A percentile compares a stretch with the other conserved stretches of the same genome.
Conservation (phyloP, 2,797 vertebrate genomes). For the Chromis chromis region DNA sequence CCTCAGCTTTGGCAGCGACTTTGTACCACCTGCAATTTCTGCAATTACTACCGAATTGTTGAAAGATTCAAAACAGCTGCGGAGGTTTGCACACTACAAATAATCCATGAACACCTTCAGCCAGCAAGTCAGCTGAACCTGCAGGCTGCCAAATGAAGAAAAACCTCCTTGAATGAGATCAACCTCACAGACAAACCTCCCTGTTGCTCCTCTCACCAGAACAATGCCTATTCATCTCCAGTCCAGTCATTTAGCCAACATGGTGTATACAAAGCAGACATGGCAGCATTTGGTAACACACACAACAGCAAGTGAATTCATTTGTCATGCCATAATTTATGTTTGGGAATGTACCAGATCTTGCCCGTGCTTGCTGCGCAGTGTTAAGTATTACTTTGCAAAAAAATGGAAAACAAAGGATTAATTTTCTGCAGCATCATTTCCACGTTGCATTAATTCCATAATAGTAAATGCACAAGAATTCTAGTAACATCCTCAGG, state of each 20-base stretch:
- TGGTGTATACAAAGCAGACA: constrained; percentile 57
- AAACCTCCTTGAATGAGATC: constrained; percentile 15
- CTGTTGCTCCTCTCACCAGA: constrained; percentile 39
- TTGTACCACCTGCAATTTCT: not conserved
- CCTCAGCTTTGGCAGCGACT: constrained; percentile 11
- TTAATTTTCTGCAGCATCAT: constrained; percentile 60
- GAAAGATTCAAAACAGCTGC: constrained; percentile 11
- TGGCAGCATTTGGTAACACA: constrained; percentile 54
- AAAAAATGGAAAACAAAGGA: constrained; percentile 64
- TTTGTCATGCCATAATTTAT: constrained; percentile 76
- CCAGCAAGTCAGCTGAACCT: constrained; percentile 27
- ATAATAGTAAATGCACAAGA: constrained; percentile 27
- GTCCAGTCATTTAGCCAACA: constrained; percentile 28
- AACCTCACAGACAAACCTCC: constrained; percentile 22
- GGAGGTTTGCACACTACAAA: constrained; percentile 23
- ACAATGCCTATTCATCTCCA: constrained; percentile 52
- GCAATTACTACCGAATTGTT: not conserved
- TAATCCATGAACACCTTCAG: constrained; percentile 20
- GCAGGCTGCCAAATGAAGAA: not conserved
- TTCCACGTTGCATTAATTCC: constrained; percentile 46
- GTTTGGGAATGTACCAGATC: constrained; percentile 73
- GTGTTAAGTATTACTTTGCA: constrained; percentile 65
- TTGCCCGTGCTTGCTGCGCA: constrained; percentile 67
- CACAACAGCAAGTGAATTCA: constrained; percentile 60
- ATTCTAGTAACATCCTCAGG: constrained; percentile 53